Conservation (phyloP, 2,797 vertebrate genomes). For the Lophius americanus region DNA sequence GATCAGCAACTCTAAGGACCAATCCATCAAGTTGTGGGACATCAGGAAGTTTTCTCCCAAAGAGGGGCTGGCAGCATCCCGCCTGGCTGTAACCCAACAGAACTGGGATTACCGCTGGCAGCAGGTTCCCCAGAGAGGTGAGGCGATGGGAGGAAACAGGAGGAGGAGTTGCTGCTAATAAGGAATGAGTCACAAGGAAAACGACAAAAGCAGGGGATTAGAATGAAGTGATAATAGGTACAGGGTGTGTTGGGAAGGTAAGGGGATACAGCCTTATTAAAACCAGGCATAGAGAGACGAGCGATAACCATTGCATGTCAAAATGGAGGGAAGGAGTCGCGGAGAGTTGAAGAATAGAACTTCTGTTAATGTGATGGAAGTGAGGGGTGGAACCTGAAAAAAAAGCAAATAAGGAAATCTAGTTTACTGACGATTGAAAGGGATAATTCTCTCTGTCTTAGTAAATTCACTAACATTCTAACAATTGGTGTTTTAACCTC, state of each 20-base stretch:
- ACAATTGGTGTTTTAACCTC: background rate
- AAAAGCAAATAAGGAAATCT: background rate
- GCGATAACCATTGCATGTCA: slow-evolving; percentile 17
- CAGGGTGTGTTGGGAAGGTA: background rate
- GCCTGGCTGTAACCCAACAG: slow-evolving; percentile 90
- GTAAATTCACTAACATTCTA: no score
- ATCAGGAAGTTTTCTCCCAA: slow-evolving; percentile 90
- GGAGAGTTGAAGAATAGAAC: slow-evolving; percentile 29
- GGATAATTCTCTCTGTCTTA: no score
- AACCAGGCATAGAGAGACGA: slow-evolving; percentile 9
- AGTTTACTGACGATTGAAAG: background rate
- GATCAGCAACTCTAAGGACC: slow-evolving; percentile 96
- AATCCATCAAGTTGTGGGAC: slow-evolving; percentile 96
- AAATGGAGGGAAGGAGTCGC: slow-evolving; percentile 10
- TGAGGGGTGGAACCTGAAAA: background rate
- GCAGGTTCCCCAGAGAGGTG: slow-evolving; percentile 93
- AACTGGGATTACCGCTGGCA: slow-evolving; percentile 98
- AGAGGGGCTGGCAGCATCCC: slow-evolving; percentile 90
- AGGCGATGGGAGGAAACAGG: slow-evolving; percentile 2
- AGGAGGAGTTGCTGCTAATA: background rate
- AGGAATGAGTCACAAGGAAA: slow-evolving; percentile 5
- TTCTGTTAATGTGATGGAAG: slow-evolving; percentile 2
- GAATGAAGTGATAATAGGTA: slow-evolving; percentile 16
- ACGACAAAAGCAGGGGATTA: slow-evolving; percentile 13
- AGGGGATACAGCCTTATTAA: slow-evolving; percentile 10